These are phyloP conservation scores for Homalodisca vitripennis DNA, from an alignment of 1,140 invertebrate species.

Conservation along the genomic window DNA sequence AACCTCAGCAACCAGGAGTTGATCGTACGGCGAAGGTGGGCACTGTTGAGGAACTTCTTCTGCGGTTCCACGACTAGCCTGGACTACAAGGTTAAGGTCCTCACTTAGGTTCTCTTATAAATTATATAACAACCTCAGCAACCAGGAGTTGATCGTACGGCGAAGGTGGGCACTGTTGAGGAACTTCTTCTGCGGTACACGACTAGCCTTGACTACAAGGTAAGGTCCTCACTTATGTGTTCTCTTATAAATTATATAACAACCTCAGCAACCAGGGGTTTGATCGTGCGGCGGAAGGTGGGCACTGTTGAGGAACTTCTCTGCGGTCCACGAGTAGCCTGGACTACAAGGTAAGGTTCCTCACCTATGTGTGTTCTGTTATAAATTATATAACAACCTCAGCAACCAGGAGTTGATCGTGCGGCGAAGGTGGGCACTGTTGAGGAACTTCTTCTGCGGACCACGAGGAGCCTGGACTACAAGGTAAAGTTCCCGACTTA, in stretches of 20 bases:
- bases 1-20: slow-evolving; percentile 53
- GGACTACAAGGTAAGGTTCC: too few relatives aligned
- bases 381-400: slow-evolving; percentile 52
- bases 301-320: too few relatives aligned
- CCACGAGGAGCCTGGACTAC: slow-evolving; percentile 58
- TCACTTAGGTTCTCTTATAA: too few relatives aligned
- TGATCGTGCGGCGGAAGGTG: too few relatives aligned
- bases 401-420: slow-evolving; percentile 52
- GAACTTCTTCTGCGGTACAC: slow-evolving; percentile 54
- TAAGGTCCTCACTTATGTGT: too few relatives aligned
- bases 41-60: slow-evolving; percentile 53
- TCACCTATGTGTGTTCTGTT: too few relatives aligned
- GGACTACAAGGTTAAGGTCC: slow-evolving; percentile 54
- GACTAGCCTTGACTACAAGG: slow-evolving; percentile 58
- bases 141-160: slow-evolving; percentile 52
- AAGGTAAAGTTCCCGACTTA: too few relatives aligned
- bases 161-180: slow-evolving; percentile 57
- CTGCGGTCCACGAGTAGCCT: too few relatives aligned
- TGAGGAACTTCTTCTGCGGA: slow-evolving; percentile 55
- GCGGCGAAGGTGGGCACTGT: slow-evolving; percentile 55
- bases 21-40: slow-evolving; percentile 55
- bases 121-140: slow-evolving; percentile 50
- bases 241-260: too few relatives aligned
- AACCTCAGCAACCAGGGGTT: too few relatives aligned
- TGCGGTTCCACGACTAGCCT: slow-evolving; percentile 58